phyloP scores from a whole-genome alignment of 2,113 vertebrate genomes.

The Aphyosemion australe region DNA sequence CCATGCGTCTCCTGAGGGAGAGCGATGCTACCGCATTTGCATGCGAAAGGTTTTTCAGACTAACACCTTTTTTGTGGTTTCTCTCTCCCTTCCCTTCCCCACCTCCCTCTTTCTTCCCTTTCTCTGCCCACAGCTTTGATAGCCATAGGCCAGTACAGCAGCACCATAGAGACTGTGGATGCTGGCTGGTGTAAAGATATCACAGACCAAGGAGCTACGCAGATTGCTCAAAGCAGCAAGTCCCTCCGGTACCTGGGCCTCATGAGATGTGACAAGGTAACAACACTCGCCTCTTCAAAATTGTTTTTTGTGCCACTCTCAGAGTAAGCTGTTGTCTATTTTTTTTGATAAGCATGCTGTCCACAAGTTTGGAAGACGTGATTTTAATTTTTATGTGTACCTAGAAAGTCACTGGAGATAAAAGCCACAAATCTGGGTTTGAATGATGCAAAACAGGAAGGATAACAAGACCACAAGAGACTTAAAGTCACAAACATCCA shows the following conservation, averaged over 20 bases:
- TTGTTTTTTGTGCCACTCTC: neutral
- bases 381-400: neutral
- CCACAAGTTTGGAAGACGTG: neutral
- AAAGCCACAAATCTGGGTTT: neutral
- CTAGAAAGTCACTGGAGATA: neutral
- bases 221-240: conserved; percentile 96
- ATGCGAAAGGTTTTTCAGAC: conserved; percentile 66
- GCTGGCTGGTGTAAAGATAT: conserved; percentile 99
- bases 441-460: conserved; percentile 1
- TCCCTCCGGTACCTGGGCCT: conserved; percentile 95
- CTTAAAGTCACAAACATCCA: neutral
- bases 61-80: conserved; percentile 68
- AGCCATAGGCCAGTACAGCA: conserved; percentile 95
- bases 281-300: conserved; percentile 6
- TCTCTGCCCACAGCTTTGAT: conserved; percentile 86
- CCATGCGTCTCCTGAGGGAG: conserved; percentile 48
- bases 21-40: conserved; percentile 57
- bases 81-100: conserved; percentile 14
- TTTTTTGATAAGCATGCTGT: neutral
- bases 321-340: neutral
- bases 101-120: neutral
- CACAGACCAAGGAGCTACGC: conserved; percentile 94
- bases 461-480: neutral
- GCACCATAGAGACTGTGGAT: conserved; percentile 96
- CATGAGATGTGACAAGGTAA: conserved; percentile 99